phyloP scores from a whole-genome alignment of 92 coral and sea anemone species.

The Bergia puertoricense region DNA sequence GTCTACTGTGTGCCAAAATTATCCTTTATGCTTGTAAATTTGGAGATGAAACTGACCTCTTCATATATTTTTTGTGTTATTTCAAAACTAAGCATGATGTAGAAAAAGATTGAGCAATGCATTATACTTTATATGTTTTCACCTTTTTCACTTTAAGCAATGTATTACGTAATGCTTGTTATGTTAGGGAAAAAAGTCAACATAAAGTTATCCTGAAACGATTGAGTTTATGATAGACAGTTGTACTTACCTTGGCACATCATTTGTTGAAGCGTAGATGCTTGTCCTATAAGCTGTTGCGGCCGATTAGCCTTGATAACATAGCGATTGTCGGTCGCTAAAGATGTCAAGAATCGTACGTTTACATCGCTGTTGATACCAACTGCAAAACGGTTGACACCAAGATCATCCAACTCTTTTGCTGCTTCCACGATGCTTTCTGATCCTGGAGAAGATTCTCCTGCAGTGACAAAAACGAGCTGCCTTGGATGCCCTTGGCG shows the following conservation, averaged over 20 bases:
- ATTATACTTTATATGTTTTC: too few relatives aligned
- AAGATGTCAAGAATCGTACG: slow-evolving; percentile 46
- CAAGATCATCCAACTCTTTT: slow-evolving; percentile 57
- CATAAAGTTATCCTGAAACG: background rate
- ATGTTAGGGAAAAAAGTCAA: too few relatives aligned
- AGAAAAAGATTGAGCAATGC: too few relatives aligned
- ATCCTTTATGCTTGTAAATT: too few relatives aligned
- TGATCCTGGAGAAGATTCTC: slow-evolving; percentile 52
- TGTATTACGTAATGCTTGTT: too few relatives aligned
- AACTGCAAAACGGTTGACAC: slow-evolving; percentile 67
- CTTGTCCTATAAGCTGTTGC: slow-evolving; percentile 41
- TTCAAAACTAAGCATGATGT: too few relatives aligned
- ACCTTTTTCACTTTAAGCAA: too few relatives aligned
- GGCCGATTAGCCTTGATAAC: slow-evolving; percentile 54
- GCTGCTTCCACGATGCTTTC: slow-evolving; percentile 46
- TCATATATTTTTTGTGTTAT: too few relatives aligned
- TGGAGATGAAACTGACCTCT: too few relatives aligned
- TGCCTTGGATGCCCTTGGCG: slow-evolving; percentile 59
- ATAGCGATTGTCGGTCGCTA: slow-evolving; percentile 55
- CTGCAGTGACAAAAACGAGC: slow-evolving; percentile 62
- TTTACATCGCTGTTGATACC: slow-evolving; percentile 62
- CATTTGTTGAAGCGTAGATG: slow-evolving; percentile 25
- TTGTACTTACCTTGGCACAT: slow-evolving; percentile 52
- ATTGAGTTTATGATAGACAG: background rate
- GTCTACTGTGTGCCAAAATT: too few relatives aligned